phyloP scores from a whole-genome alignment of 2,113 vertebrate species.

The Alaudala cheleensis region DNA sequence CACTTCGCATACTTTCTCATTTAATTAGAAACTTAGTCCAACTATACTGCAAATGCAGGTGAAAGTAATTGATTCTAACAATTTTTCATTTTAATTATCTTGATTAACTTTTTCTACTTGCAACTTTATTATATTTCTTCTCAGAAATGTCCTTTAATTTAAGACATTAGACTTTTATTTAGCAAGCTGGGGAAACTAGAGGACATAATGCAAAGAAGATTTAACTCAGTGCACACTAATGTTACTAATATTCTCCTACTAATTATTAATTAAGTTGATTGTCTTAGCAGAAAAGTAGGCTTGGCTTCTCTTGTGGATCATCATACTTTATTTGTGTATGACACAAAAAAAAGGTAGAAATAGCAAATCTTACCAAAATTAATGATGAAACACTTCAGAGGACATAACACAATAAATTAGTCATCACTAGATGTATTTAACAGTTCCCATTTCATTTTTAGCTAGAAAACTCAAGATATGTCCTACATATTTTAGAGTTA shows the following conservation, averaged over 20 bases:
- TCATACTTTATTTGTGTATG: conserved; percentile 1
- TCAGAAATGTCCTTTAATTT: conserved; percentile 54
- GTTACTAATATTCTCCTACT: conserved; percentile 45
- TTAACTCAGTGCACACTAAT: conserved; percentile 64
- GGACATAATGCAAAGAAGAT: conserved; percentile 10
- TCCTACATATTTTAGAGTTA: background rate
- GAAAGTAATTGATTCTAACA: conserved; percentile 55
- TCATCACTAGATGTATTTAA: background rate
- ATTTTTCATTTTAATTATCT: conserved; percentile 72
- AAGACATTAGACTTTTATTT: conserved; percentile 68
- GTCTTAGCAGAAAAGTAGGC: conserved; percentile 30
- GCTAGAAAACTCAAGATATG: background rate
- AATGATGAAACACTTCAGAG: background rate
- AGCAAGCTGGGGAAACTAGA: conserved; percentile 50
- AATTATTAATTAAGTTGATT: conserved; percentile 58
- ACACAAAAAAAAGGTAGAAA: background rate
- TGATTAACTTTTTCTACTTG: conserved; percentile 65
- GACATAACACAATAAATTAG: background rate
- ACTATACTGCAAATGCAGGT: conserved; percentile 32
- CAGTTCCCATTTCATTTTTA: background rate
- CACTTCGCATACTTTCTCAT: conserved; percentile 10
- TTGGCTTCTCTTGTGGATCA: conserved; percentile 21
- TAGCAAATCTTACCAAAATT: background rate
- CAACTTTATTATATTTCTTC: conserved; percentile 61
- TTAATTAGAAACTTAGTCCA: conserved; percentile 58